Percentiles rank a stretch among this genome's conserved stretches.
phyloP scores from a whole-genome alignment of 2,797 vertebrate genomes.

The Pipistrellus kuhlii region DNA sequence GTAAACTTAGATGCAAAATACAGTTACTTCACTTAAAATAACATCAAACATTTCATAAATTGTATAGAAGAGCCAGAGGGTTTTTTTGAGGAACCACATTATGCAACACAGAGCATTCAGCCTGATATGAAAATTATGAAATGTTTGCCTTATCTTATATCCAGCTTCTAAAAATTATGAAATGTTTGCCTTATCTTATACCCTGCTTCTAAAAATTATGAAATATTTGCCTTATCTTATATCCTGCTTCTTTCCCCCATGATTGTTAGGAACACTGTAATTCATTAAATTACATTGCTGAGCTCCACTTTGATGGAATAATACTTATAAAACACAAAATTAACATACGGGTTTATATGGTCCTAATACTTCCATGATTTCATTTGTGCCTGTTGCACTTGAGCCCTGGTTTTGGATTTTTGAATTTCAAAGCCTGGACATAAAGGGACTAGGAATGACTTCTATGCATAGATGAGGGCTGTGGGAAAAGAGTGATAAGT shows the following conservation, averaged over 20 bases:
- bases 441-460: neutral
- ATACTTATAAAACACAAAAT: neutral
- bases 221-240: neutral
- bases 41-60: neutral
- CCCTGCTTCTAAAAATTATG: neutral
- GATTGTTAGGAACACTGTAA: neutral
- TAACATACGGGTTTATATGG: neutral
- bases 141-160: neutral
- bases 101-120: neutral
- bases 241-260: neutral
- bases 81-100: neutral
- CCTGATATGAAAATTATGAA: too few relatives aligned
- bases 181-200: neutral
- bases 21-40: neutral
- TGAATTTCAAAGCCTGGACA: neutral
- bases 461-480: neutral
- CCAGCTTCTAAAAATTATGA: neutral
- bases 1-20: neutral
- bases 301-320: neutral
- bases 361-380: neutral
- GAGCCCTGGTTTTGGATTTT: neutral
- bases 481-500: neutral
- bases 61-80: neutral
- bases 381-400: neutral
- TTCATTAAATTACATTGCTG: neutral